Evolutionary conservation across 1,140 invertebrate species (phyloP), one percentile per base, ranked within the genome.

Genomic region (Vanessa tameamea): DNA sequence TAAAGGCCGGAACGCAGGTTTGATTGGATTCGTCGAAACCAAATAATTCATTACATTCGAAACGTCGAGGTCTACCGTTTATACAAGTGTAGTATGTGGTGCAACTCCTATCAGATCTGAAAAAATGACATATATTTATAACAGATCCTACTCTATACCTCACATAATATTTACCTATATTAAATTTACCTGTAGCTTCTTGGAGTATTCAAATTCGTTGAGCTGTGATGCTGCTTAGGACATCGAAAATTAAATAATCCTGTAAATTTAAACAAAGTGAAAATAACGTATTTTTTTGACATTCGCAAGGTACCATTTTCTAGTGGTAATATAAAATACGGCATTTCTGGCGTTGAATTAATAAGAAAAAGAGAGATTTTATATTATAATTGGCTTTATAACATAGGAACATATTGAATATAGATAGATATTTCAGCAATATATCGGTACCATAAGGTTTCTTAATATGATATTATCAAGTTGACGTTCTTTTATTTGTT

Each of bases 181-280:
- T 12, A 20, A 43, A 43, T 2, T 79, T 77, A 91, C 89, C 86
- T 87, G 79, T 90, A 91, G 65, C 79, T 88, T 83, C 86, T 84
- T 3, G 89, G 86, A 16, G 87, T 79, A 13, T 88, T 88, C 16
- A 90, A 73, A 20, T 91, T 89, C 61, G 81, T 86, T 8, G 83
- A 83, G 9, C 72, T 64, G 7, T 84, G 37, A 43, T 6, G 85
- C 11, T 90, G 75, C 48, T 81, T 87, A 3, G 91, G 91, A 71
- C 91, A 92, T 16, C 82, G 78, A 83, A 91, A 91, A 12, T 88
- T 88, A 50, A 90, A 82, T 82, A 88, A 91, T 64, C 86, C 90
- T 92, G 86, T 55, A 77, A 75, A 37, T 37, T 14, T 26, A 31
- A 26, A 59, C 9, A 26, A 31, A 4, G 6, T 31, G 26, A 6